These are phyloP conservation scores for Noctua janthe DNA, from an alignment of 2,888 invertebrate genomes.

Conservation along the genomic window DNA sequence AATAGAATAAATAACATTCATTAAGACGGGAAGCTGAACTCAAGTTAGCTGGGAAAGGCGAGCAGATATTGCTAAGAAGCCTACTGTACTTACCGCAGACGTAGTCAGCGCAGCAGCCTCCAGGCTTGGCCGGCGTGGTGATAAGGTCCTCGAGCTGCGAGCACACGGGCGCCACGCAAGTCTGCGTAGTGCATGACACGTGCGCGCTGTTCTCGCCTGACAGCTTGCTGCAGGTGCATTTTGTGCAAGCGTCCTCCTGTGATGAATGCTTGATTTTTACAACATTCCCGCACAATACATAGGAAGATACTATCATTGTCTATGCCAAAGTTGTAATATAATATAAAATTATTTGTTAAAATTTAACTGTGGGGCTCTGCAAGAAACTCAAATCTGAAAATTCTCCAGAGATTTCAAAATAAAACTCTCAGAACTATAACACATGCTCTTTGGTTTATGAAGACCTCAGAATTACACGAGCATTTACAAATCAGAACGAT, in stretches of 20 bases:
- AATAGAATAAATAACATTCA: neutral
- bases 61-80: neutral
- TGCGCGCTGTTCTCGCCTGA: constrained; percentile 76
- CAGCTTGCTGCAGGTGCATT: constrained; percentile 92
- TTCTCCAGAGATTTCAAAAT: no score
- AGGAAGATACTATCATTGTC: no score
- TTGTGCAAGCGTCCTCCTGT: constrained; percentile 93
- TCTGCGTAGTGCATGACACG: constrained; percentile 92
- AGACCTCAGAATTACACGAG: no score
- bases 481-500: no score
- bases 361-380: no score
- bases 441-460: no score
- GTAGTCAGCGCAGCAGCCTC: constrained; percentile 93
- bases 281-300: no score
- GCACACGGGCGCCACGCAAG: constrained; percentile 91
- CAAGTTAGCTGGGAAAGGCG: neutral
- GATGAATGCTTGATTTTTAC: no score
- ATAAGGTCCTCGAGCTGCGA: constrained; percentile 88
- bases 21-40: neutral
- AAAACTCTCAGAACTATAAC: no score
- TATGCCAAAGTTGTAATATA: no score
- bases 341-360: no score
- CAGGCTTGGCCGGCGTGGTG: constrained; percentile 87
- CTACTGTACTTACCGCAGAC: constrained; percentile 89
- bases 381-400: no score